Conservation (phyloP, 2,888 invertebrate species). For the Furcula furcula region DNA sequence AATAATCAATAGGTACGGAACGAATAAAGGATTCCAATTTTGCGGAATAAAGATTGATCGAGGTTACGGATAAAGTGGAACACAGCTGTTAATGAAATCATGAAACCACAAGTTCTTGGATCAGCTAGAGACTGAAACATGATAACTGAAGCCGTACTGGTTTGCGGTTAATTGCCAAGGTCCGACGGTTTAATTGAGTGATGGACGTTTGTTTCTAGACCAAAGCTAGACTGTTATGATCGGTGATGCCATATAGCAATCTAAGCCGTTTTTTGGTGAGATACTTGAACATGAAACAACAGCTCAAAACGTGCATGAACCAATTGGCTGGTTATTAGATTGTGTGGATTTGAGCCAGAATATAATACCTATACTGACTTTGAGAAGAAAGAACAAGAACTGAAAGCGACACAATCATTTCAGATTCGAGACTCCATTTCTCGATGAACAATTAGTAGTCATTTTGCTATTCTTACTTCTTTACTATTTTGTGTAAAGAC, state of each 20-base stretch:
- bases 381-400: no score
- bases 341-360: no score
- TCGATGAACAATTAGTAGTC: no score
- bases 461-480: no score
- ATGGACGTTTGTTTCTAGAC: conserved; percentile 8
- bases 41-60: conserved; percentile 37
- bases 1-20: conserved; percentile 46
- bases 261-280: no score
- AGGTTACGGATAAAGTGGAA: conserved; percentile 36
- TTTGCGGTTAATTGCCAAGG: conserved; percentile 42
- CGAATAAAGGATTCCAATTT: conserved; percentile 34
- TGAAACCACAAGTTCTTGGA: conserved; percentile 49
- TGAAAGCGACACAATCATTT: no score
- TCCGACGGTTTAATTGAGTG: conserved; percentile 14
- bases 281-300: no score
- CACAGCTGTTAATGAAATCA: conserved; percentile 37
- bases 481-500: no score
- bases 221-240: background rate
- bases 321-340: no score
- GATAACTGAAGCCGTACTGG: conserved; percentile 50
- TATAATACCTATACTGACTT: no score
- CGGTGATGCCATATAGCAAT: background rate
- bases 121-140: conserved; percentile 48
- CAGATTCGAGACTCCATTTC: no score
- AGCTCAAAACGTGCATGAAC: no score